Base-by-base conservation (phyloP, 23 tunicate genomes). In the Halocynthia aurantium region DNA sequence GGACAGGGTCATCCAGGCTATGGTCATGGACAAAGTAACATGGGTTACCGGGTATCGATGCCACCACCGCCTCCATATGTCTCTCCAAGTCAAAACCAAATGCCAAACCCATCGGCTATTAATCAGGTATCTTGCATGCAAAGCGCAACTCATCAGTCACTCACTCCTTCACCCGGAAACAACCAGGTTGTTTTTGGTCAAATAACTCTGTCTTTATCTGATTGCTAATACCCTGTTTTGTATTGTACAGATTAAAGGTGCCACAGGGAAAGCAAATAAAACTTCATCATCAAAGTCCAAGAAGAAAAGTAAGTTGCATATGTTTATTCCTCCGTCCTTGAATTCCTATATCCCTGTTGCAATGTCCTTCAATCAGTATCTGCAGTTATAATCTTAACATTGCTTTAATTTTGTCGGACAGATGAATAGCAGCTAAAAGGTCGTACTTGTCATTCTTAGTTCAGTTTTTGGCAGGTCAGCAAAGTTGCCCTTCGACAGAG, bases 11-110 rank as follows among this genome's bases (percentile, higher is more conserved):
- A 31, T 31, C 4, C 44, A 31, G 44, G 44, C 44, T 31, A 31
- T 31, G 44, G 44, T 31, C 44, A 31, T 31, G 44, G 44, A 31
- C 44, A 31, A 31, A 31, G 44, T 31, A 31, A 31, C 44, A 31
- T 31, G 44, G 44, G 44, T 31, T 49, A 65, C 10, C 70, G 6
- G 5, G 49, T 5, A 65, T 49, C 70, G 5, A 15, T 65, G 70
- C 70, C 70, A 20, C 63, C 63, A 58, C 70, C 70, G 22, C 70
- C 70, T 20, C 70, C 70, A 20, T 65, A 65, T 65, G 19, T 49
- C 5, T 15, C 19, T 9, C 70, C 70, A 15, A 9, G 10, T 15
- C 10, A 65, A 15, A 65, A 65, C 31, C 10, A 5, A 11, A 65
- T 49, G 9, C 70, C 70, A 65, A 49, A 65, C 22, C 70, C 10